These are phyloP conservation scores for Sericinus montela DNA, from an alignment of 2,888 invertebrate genomes.

Conservation along the genomic window DNA sequence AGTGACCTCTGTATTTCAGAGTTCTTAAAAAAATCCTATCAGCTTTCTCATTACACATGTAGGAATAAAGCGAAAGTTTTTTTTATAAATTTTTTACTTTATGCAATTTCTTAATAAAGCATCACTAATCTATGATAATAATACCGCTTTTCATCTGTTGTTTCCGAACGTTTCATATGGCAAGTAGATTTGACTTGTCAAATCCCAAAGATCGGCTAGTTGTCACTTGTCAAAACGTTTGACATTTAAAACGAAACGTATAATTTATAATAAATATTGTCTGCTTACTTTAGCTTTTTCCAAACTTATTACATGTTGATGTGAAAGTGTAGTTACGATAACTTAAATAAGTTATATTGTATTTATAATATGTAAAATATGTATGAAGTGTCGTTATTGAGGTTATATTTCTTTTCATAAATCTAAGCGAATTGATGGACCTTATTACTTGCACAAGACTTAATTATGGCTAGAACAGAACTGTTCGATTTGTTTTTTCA, in stretches of 20 bases:
- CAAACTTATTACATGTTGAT: constrained; percentile 22
- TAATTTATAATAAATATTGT: constrained; percentile 6
- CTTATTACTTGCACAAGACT: constrained; percentile 38
- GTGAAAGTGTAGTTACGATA: constrained; percentile 19
- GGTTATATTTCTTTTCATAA: constrained; percentile 61
- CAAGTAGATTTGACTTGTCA: constrained; percentile 12
- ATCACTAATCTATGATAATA: too few relatives aligned
- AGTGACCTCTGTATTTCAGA: too few relatives aligned
- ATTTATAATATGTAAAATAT: constrained; percentile 26
- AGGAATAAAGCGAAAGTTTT: too few relatives aligned
- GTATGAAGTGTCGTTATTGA: constrained; percentile 46
- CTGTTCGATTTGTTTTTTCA: constrained; percentile 76
- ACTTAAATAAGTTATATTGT: neutral
- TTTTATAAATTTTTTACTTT: too few relatives aligned
- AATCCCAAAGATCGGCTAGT: neutral
- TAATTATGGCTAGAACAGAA: constrained; percentile 72
- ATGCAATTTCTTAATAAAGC: too few relatives aligned
- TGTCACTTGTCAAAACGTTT: constrained; percentile 4
- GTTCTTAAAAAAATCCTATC: too few relatives aligned
- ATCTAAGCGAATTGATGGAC: constrained; percentile 52
- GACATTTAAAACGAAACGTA: neutral
- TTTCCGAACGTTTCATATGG: constrained; percentile 15
- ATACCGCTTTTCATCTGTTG: neutral
- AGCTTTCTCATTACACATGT: too few relatives aligned
- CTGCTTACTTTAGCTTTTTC: constrained; percentile 3